Evolutionary conservation across 2,113 vertebrate genomes (phyloP).

Genomic region (Heptranchias perlo): DNA sequence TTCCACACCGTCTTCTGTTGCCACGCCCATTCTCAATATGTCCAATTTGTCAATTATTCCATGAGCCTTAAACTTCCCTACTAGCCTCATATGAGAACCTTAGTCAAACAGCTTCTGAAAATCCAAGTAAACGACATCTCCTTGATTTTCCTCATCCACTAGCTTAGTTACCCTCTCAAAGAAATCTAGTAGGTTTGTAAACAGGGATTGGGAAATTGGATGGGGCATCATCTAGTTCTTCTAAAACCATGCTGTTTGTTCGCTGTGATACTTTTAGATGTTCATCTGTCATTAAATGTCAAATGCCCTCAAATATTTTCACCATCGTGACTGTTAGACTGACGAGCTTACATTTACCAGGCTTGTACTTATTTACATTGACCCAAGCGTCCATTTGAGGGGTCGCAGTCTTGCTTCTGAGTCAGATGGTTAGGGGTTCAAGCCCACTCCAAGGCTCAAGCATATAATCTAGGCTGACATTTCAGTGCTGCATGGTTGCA

Average conservation of each 20-base stretch:
- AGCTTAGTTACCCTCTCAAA: background rate
- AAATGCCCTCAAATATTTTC: background rate
- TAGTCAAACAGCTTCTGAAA: background rate
- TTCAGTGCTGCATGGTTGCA: background rate
- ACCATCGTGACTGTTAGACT: too few relatives aligned
- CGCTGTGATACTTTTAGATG: background rate
- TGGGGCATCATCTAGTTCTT: background rate
- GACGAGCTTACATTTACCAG: too few relatives aligned
- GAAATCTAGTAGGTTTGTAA: background rate
- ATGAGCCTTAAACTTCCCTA: background rate
- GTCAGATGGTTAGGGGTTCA: background rate
- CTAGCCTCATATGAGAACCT: background rate
- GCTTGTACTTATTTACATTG: background rate
- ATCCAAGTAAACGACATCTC: background rate
- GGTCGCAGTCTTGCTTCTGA: background rate
- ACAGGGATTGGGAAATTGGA: too few relatives aligned
- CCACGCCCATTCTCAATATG: background rate
- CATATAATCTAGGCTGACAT: background rate
- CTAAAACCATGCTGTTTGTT: background rate
- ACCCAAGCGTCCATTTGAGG: background rate
- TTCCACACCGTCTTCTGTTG: background rate
- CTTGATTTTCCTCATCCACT: background rate
- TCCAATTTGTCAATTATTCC: background rate
- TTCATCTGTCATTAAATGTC: background rate
- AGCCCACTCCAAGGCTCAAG: background rate